Evolutionary conservation across 2,888 invertebrate species (phyloP).

Genomic region (Balanococcus diminutus): DNA sequence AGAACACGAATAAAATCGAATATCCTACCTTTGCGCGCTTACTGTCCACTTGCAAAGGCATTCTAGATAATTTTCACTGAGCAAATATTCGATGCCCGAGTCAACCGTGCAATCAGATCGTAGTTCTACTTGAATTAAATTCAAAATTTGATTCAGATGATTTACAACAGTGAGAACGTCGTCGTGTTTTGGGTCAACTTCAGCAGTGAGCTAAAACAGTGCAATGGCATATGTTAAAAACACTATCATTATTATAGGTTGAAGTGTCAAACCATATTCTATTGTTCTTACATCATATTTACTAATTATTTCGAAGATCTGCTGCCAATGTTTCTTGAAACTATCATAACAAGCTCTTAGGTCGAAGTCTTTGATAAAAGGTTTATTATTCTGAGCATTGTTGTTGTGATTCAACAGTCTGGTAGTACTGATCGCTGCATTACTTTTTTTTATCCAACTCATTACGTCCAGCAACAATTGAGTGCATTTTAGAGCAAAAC

Average conservation of each 20-base stretch:
- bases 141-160: slow-evolving; percentile 89
- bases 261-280: not conserved
- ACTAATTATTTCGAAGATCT: slow-evolving; percentile 82
- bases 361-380: slow-evolving; percentile 70
- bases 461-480: slow-evolving; percentile 45
- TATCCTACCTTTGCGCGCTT: slow-evolving; percentile 75
- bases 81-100: slow-evolving; percentile 78
- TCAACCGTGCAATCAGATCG: slow-evolving; percentile 64
- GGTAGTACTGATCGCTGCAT: slow-evolving; percentile 44
- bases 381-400: slow-evolving; percentile 34
- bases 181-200: slow-evolving; percentile 67
- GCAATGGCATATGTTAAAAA: not conserved
- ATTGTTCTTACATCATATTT: slow-evolving; percentile 70
- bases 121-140: slow-evolving; percentile 81
- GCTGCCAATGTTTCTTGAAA: slow-evolving; percentile 93
- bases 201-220: not conserved
- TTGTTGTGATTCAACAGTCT: slow-evolving; percentile 41
- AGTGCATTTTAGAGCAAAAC: slow-evolving; percentile 32
- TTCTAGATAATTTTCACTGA: slow-evolving; percentile 85
- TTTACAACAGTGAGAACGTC: slow-evolving; percentile 90
- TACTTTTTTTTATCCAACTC: slow-evolving; percentile 52
- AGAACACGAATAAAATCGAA: not conserved
- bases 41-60: slow-evolving; percentile 86
- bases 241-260: not conserved
- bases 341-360: slow-evolving; percentile 91